These are phyloP conservation scores for Melipona beecheii DNA, from an alignment of 2,888 invertebrate genomes.

Conservation along the genomic window DNA sequence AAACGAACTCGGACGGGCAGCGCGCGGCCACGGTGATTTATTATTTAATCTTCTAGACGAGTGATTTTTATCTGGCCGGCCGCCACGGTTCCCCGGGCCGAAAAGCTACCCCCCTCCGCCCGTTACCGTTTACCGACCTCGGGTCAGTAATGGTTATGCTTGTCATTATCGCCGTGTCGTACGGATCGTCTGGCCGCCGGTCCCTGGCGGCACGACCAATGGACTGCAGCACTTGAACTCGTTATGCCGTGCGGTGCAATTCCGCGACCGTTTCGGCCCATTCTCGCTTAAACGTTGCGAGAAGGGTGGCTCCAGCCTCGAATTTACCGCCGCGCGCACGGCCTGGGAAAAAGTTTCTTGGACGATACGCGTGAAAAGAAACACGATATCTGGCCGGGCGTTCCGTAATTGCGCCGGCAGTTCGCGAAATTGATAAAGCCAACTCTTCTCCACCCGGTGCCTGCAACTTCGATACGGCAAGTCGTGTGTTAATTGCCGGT, in stretches of 20 bases:
- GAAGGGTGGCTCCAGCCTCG: conserved; percentile 49
- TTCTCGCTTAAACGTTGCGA: conserved; percentile 70
- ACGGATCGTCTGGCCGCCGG: conserved; percentile 65
- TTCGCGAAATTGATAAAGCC: conserved; percentile 25
- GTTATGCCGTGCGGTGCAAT: conserved; percentile 63
- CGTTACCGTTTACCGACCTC: conserved; percentile 77
- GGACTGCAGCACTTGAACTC: conserved; percentile 69
- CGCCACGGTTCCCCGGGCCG: conserved; percentile 62
- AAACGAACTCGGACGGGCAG: conserved; percentile 41
- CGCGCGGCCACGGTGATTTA: conserved; percentile 66
- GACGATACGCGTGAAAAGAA: conserved; percentile 36
- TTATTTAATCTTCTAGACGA: conserved; percentile 80
- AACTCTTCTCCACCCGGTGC: not conserved
- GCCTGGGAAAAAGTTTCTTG: conserved; percentile 45
- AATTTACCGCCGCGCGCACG: conserved; percentile 32
- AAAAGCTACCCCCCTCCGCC: conserved; percentile 70
- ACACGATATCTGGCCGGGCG: not conserved
- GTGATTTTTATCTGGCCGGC: conserved; percentile 76
- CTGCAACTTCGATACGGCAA: not conserved
- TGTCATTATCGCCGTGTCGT: conserved; percentile 81
- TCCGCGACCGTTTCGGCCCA: conserved; percentile 66
- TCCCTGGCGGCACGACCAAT: conserved; percentile 64
- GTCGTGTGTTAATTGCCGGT: conserved; percentile 2
- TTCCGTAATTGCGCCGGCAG: conserved; percentile 5
- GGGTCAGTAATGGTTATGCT: conserved; percentile 78